Percentiles rank a stretch among this genome's conserved stretches.
Conservation (phyloP, 1,140 invertebrate species). For the Drosophila tropicalis region DNA sequence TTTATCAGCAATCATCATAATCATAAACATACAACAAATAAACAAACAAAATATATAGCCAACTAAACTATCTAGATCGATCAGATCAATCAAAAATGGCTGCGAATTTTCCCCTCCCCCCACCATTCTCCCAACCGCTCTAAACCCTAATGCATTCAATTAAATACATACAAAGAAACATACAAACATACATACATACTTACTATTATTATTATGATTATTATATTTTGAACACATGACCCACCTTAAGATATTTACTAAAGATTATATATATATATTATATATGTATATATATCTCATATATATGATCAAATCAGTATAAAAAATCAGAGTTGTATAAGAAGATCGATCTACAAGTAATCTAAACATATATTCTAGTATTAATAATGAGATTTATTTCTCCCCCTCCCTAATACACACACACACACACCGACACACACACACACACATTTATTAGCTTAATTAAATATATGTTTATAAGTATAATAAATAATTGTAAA, state of each 20-base stretch:
- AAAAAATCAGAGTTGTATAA: neutral
- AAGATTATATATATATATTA: slow-evolving; percentile 47
- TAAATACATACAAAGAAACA: slow-evolving; percentile 27
- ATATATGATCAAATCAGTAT: slow-evolving; percentile 16
- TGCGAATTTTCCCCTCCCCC: neutral
- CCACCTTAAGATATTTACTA: slow-evolving; percentile 46
- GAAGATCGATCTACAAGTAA: neutral
- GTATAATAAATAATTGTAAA: slow-evolving; percentile 57
- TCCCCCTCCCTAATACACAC: slow-evolving; percentile 10
- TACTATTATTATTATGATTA: slow-evolving; percentile 16
- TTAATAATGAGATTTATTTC: slow-evolving; percentile 23
- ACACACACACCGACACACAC: slow-evolving; percentile 26
- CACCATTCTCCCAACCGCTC: neutral
- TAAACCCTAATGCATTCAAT: slow-evolving; percentile 45
- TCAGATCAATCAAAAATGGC: neutral
- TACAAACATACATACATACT: slow-evolving; percentile 22
- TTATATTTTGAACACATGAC: slow-evolving; percentile 51
- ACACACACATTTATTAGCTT: slow-evolving; percentile 61
- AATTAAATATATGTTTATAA: slow-evolving; percentile 47
- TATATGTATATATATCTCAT: slow-evolving; percentile 53
- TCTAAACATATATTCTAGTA: neutral
- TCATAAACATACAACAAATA: slow-evolving; percentile 14
- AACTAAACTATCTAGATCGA: neutral
- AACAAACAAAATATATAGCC: neutral
- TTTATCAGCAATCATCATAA: slow-evolving; percentile 21